Base-by-base conservation (phyloP, 2,888 invertebrate species). In the Lymantria monacha region DNA sequence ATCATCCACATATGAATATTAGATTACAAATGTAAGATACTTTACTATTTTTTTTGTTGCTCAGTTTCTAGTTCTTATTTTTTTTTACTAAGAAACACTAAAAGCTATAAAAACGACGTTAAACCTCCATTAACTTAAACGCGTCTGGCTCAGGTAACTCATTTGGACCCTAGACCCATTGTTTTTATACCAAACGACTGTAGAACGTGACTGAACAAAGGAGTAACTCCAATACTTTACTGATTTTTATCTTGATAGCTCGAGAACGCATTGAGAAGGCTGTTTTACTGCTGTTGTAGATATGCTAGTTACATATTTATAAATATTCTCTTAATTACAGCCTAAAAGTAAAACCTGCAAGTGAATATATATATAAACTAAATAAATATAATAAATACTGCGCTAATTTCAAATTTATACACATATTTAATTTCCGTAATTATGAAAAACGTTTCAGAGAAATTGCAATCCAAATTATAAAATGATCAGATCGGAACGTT, bases 141-240 rank as follows among this genome's bases (percentile, higher is more conserved):
- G 38, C 41, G 41, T 15, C 14, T 41, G 31, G 14, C 13, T 37
- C 40, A 38, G 38, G 38, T 43, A 46, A 51, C 46, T 38, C 14
- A 22, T 49, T 15, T 10, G 37, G 37, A 42, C 30, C 46, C 44
- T 49, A 42, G 43, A 31, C 33, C 44, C 53, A 63, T 68, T 67
- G 67, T 70, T 72, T 63, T 57, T 57, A 7, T 13, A 33, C 22
- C 31, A 10, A 30, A 47, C 33, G 33, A 42, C 30, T 42, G 22
- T 13, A 22, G 30, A 54, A 70, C 71, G 68, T 70, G 72, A 58
- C 58, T 40, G n/a, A 58, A 64, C 70, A 68, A 70, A 64, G 61
- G 67, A 48, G 14, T 52, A 2, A 9, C 22, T 42, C 2, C 12
- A 22, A 42, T 30, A n/a, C 30, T 30, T 42, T 30, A n/a, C n/a